Conservation (phyloP, 1,140 invertebrate species). For the Aphelenchoides besseyi region DNA sequence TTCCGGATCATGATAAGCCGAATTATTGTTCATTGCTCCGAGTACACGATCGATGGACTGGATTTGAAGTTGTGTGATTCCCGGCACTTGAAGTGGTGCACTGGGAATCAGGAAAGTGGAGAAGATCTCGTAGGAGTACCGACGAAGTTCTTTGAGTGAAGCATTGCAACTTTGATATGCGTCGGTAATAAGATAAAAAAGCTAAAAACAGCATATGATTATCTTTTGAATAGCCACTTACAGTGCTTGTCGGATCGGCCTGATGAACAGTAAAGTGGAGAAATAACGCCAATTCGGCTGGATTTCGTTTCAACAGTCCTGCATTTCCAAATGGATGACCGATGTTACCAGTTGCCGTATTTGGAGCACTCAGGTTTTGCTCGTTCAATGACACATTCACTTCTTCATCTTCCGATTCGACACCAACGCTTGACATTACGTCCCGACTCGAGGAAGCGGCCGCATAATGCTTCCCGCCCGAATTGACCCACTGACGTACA, state of each 20-base stretch:
- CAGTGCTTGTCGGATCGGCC: constrained; percentile 12
- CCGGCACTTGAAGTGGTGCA: constrained; percentile 65
- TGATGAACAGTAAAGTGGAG: constrained; percentile 13
- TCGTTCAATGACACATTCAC: background rate
- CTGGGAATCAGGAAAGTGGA: constrained; percentile 88
- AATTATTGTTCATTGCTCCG: constrained; percentile 50
- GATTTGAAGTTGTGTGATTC: constrained; percentile 41
- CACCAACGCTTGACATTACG: constrained; percentile 25
- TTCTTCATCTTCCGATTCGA: constrained; percentile 29
- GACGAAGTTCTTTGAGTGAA: constrained; percentile 80
- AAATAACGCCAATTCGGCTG: constrained; percentile 17
- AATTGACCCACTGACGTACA: constrained; percentile 39
- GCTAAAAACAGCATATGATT: constrained; percentile 63
- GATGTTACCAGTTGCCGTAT: background rate
- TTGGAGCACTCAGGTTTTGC: background rate
- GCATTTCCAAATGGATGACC: background rate
- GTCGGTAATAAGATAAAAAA: constrained; percentile 83
- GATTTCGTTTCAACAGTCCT: background rate
- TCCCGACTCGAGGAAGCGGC: constrained; percentile 16
- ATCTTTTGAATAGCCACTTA: constrained; percentile 5
- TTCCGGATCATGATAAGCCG: constrained; percentile 67
- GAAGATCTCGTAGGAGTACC: constrained; percentile 96
- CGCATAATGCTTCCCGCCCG: constrained; percentile 47
- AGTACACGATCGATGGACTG: constrained; percentile 68
- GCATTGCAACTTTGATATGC: constrained; percentile 72